Percentiles rank a stretch among this genome's conserved stretches.
Evolutionary conservation across 2,797 vertebrate species (phyloP).

Genomic region (Lacerta viridis): DNA sequence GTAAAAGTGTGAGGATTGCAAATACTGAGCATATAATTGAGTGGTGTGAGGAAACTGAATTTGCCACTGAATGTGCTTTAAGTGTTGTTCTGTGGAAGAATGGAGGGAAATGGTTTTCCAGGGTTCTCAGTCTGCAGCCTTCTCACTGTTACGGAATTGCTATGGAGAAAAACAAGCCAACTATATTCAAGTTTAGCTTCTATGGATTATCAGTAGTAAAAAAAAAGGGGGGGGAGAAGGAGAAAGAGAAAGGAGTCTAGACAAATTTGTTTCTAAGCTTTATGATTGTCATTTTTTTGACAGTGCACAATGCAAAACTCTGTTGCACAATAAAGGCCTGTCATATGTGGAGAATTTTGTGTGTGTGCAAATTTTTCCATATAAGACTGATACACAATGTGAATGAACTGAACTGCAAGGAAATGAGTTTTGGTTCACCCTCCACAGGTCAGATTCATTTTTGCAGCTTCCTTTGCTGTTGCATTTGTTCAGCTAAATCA

Average conservation of each 20-base stretch:
- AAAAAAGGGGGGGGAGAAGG: neutral
- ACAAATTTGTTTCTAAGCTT: neutral
- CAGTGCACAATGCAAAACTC: constrained; percentile 50
- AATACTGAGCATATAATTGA: neutral
- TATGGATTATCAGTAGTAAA: constrained; percentile 29
- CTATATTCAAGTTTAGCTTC: neutral
- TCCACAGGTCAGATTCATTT: constrained; percentile 49
- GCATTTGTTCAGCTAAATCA: constrained; percentile 3
- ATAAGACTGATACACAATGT: constrained; percentile 42
- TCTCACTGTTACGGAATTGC: constrained; percentile 13
- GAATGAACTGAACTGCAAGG: constrained; percentile 25
- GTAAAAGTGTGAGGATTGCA: neutral
- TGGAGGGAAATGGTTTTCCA: constrained; percentile 23
- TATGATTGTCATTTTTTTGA: constrained; percentile 37
- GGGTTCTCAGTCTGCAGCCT: neutral
- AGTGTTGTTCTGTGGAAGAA: neutral
- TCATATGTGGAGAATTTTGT: constrained; percentile 12
- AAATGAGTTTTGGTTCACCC: constrained; percentile 31
- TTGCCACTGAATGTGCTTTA: neutral
- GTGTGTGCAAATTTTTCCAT: constrained; percentile 17
- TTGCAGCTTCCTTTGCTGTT: constrained; percentile 17
- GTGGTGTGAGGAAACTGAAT: neutral
- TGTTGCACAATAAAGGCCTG: constrained; percentile 41
- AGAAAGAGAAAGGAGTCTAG: constrained; percentile 12
- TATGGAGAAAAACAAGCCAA: constrained; percentile 9